phyloP scores from a whole-genome alignment of 2,113 vertebrate species.

The Cyphomyrus plagiostoma region DNA sequence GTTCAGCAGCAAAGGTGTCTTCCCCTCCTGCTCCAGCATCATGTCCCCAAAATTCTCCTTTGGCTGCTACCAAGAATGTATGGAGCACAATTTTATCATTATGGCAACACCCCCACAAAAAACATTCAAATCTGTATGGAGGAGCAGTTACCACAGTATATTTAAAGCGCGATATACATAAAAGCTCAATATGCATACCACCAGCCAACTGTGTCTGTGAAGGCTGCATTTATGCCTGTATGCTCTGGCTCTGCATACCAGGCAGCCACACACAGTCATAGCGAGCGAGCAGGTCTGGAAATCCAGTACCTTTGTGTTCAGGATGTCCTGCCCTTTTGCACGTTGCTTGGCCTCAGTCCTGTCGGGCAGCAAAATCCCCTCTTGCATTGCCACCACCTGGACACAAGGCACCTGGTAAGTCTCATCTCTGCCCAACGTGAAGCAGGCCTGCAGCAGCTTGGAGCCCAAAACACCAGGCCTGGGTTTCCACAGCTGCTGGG shows the following conservation, averaged over 20 bases:
- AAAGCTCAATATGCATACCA: background rate
- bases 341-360: conserved; percentile 27
- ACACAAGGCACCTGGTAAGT: conserved; percentile 16
- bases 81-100: conserved; percentile 6
- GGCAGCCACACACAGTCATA: conserved; percentile 56
- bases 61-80: conserved; percentile 41
- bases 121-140: background rate
- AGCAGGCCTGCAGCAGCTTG: background rate
- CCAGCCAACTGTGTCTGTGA: background rate
- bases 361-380: conserved; percentile 41
- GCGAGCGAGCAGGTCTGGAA: conserved; percentile 42
- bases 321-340: conserved; percentile 50
- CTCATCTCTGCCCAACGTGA: background rate
- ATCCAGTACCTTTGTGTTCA: conserved; percentile 59
- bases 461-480: background rate
- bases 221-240: conserved; percentile 45
- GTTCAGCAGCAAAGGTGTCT: conserved; percentile 63
- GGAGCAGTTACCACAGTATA: background rate
- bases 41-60: conserved; percentile 31
- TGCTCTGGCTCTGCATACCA: conserved; percentile 55
- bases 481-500: background rate
- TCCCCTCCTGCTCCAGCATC: conserved; percentile 18
- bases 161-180: background rate
- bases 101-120: background rate
- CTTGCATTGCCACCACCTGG: conserved; percentile 72